Evolutionary conservation across 1,140 invertebrate genomes (phyloP).

Genomic region (Drosophila gunungcola): DNA sequence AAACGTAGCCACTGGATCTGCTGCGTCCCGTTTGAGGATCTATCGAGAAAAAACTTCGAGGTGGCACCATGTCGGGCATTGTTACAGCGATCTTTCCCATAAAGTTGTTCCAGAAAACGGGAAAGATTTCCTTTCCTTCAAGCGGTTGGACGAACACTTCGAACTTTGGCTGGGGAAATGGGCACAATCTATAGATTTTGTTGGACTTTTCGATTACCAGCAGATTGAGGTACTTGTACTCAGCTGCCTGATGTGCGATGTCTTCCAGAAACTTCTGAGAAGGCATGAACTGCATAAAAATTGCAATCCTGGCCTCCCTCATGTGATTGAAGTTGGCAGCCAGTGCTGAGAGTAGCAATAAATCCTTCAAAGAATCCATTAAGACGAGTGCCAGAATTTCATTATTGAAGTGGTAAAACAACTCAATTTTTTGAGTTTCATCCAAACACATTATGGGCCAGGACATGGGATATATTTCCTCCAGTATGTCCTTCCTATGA

Average conservation of each 20-base stretch:
- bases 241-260: constrained; percentile 1
- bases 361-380: constrained; percentile 11
- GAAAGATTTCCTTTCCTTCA: constrained; percentile 5
- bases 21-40: constrained; percentile 14
- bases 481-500: constrained; percentile 6
- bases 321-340: constrained; percentile 35
- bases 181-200: constrained; percentile 8
- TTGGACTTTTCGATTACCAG: constrained; percentile 6
- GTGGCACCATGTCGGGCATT: constrained; percentile 19
- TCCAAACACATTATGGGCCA: constrained; percentile 51
- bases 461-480: constrained; percentile 2
- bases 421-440: constrained; percentile 6
- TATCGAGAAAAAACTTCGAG: constrained; percentile 15
- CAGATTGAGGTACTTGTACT: constrained; percentile 29
- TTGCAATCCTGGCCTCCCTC: constrained; percentile 36
- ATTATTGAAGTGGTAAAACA: constrained; percentile 1
- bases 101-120: constrained; percentile 32
- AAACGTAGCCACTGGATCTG: neutral
- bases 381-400: constrained; percentile 35
- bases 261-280: neutral
- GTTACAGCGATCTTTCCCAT: constrained; percentile 25
- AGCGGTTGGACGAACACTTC: neutral
- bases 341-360: constrained; percentile 15
- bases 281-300: constrained; percentile 18
- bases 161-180: constrained; percentile 38